Conservation (phyloP, 2,888 invertebrate species). For the Cyclophora albipunctata region DNA sequence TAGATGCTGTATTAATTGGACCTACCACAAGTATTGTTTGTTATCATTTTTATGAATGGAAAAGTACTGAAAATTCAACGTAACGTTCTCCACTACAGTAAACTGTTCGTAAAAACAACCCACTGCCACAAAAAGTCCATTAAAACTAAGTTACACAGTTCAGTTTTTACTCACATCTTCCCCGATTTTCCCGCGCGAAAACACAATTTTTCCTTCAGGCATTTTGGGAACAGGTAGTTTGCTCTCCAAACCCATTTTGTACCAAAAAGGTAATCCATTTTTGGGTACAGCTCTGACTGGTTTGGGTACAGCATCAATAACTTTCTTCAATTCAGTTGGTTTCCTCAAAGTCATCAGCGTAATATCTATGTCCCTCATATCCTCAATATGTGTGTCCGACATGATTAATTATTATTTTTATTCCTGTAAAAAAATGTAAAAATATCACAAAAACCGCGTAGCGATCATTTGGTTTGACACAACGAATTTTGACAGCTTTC, state of each 20-base stretch:
- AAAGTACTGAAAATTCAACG: too few relatives aligned
- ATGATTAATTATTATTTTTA: slow-evolving; percentile 19
- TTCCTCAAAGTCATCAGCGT: slow-evolving; percentile 60
- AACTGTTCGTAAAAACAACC: too few relatives aligned
- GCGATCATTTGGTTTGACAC: slow-evolving; percentile 15
- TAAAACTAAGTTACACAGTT: too few relatives aligned
- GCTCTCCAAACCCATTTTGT: slow-evolving; percentile 63
- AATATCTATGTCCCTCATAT: slow-evolving; percentile 41
- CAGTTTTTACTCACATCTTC: slow-evolving; percentile 54
- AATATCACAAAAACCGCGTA: slow-evolving; percentile 25
- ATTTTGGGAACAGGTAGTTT: slow-evolving; percentile 72
- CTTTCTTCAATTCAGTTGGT: slow-evolving; percentile 62
- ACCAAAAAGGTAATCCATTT: slow-evolving; percentile 72
- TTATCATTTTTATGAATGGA: too few relatives aligned
- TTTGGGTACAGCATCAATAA: slow-evolving; percentile 63
- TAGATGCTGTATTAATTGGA: too few relatives aligned
- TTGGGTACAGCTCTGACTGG: slow-evolving; percentile 62
- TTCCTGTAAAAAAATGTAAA: slow-evolving; percentile 17
- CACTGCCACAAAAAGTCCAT: too few relatives aligned
- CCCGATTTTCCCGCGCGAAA: slow-evolving; percentile 71
- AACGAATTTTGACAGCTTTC: slow-evolving; percentile 38
- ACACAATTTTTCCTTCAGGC: slow-evolving; percentile 63
- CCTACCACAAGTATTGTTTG: too few relatives aligned
- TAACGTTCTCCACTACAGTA: too few relatives aligned
- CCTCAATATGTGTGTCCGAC: slow-evolving; percentile 38